These are phyloP conservation scores for Hydrotaea cyrtoneurina DNA, from an alignment of 2,888 invertebrate genomes.

Conservation along the genomic window DNA sequence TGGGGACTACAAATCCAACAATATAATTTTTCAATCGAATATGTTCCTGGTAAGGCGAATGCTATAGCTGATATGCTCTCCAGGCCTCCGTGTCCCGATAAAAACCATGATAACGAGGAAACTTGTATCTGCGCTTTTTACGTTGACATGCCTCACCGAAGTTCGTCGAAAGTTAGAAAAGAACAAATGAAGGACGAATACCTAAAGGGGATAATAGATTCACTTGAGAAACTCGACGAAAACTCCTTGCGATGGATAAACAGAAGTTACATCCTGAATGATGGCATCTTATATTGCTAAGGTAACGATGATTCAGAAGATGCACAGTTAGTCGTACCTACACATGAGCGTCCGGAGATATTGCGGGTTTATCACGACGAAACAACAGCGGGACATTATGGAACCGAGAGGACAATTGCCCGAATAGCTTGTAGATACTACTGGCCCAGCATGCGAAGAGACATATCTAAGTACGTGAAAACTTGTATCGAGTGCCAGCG, in stretches of 20 bases:
- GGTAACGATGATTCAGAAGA: constrained; percentile 36
- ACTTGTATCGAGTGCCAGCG: constrained; percentile 62
- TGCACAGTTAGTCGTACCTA: constrained; percentile 50
- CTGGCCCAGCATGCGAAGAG: constrained; percentile 63
- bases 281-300: constrained; percentile 30
- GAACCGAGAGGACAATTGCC: constrained; percentile 52
- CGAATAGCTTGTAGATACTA: constrained; percentile 58
- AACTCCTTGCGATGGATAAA: constrained; percentile 10
- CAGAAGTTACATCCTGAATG: constrained; percentile 29
- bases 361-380: constrained; percentile 61
- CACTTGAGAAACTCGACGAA: constrained; percentile 31
- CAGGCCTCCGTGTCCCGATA: constrained; percentile 27
- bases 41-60: constrained; percentile 75
- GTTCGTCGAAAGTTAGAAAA: constrained; percentile 40
- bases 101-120: neutral
- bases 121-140: constrained; percentile 40
- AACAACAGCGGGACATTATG: constrained; percentile 65
- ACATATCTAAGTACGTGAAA: constrained; percentile 51
- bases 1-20: constrained; percentile 80
- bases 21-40: constrained; percentile 76
- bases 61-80: constrained; percentile 44
- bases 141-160: constrained; percentile 46
- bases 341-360: constrained; percentile 41
- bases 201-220: constrained; percentile 17
- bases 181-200: constrained; percentile 38